These are phyloP conservation scores for Prionailurus bengalensis DNA, from an alignment of 2,113 vertebrate species.

Conservation along the genomic window DNA sequence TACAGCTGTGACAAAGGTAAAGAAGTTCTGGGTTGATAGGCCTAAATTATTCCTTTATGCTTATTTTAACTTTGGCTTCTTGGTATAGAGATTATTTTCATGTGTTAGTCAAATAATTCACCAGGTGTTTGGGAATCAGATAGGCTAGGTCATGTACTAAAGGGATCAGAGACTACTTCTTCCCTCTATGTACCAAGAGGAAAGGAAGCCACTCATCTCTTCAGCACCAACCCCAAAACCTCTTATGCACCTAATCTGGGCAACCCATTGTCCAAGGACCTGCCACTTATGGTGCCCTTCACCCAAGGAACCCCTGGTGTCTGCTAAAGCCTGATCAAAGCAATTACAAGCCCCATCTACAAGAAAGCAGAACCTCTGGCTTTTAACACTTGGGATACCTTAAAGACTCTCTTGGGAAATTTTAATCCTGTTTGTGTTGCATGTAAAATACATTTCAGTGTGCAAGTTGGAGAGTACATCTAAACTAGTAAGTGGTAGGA, in stretches of 20 bases:
- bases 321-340: constrained; percentile 37
- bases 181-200: neutral
- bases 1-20: constrained; percentile 27
- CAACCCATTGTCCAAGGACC: constrained; percentile 40
- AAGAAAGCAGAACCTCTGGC: constrained; percentile 60
- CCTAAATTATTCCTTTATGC: constrained; percentile 45
- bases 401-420: constrained; percentile 48
- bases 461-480: constrained; percentile 4
- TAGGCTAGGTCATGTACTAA: neutral
- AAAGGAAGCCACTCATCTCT: constrained; percentile 61
- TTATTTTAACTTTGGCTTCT: constrained; percentile 54
- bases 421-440: constrained; percentile 49
- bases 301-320: constrained; percentile 44
- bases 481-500: constrained; percentile 52
- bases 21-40: constrained; percentile 20
- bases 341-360: neutral
- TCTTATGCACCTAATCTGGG: constrained; percentile 31
- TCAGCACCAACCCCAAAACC: constrained; percentile 31
- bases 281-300: constrained; percentile 21
- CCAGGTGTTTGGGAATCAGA: constrained; percentile 48
- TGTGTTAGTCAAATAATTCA: constrained; percentile 54
- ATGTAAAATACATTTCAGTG: constrained; percentile 45
- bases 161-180: constrained; percentile 46
- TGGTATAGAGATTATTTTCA: constrained; percentile 23
- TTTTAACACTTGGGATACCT: constrained; percentile 35